These are phyloP conservation scores for Arremon aurantiirostris DNA, from an alignment of 2,797 vertebrate species.

Conservation along the genomic window DNA sequence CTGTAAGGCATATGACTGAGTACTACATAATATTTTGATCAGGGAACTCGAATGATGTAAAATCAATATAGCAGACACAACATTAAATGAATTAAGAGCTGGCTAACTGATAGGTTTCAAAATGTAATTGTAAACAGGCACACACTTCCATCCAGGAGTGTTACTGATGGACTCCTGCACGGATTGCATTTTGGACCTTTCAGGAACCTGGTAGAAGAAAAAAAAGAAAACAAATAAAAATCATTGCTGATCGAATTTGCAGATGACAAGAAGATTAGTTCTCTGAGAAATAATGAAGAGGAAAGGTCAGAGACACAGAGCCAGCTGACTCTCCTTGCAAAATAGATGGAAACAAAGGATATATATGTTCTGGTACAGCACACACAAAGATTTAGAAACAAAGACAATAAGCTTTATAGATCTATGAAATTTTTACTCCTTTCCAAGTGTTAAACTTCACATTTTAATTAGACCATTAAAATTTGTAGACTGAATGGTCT, in stretches of 20 bases:
- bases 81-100: conserved; percentile 23
- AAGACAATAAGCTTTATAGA: background rate
- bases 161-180: background rate
- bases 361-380: background rate
- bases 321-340: background rate
- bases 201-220: background rate
- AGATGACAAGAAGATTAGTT: conserved; percentile 39
- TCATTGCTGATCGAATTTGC: conserved; percentile 28
- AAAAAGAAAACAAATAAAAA: background rate
- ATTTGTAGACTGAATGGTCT: background rate
- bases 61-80: conserved; percentile 36
- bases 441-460: background rate
- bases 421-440: background rate
- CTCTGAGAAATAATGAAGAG: conserved; percentile 19
- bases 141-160: background rate
- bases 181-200: background rate
- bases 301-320: conserved; percentile 11
- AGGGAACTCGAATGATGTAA: background rate
- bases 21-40: conserved; percentile 9
- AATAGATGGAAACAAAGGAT: background rate
- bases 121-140: conserved; percentile 5
- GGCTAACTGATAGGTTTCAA: conserved; percentile 31
- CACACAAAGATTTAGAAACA: background rate
- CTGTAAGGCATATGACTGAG: conserved; percentile 19
- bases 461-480: background rate